phyloP scores from a whole-genome alignment of 2,797 vertebrate genomes.

The Lutjanus argentimaculatus region DNA sequence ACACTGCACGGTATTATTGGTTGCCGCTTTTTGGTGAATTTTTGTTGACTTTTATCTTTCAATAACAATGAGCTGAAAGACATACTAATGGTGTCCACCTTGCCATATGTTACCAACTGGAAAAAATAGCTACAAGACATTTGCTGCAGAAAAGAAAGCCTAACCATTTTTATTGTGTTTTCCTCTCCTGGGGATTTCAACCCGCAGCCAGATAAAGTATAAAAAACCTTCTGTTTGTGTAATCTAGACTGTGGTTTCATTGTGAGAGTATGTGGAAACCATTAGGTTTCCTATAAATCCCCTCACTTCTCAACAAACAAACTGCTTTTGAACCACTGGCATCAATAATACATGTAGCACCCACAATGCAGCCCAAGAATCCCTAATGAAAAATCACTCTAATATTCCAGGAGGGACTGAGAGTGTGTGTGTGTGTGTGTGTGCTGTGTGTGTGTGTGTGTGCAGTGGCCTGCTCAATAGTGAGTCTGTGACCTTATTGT shows the following conservation, averaged over 20 bases:
- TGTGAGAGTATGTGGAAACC: slow-evolving; percentile 46
- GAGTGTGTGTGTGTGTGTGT: background rate
- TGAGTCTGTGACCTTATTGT: slow-evolving; percentile 23
- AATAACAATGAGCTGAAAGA: background rate
- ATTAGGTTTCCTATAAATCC: slow-evolving; percentile 61
- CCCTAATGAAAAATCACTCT: slow-evolving; percentile 58
- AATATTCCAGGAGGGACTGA: slow-evolving; percentile 44
- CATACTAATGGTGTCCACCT: background rate
- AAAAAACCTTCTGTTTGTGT: slow-evolving; percentile 49
- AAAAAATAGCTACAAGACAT: slow-evolving; percentile 3
- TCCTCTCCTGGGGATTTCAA: slow-evolving; percentile 41
- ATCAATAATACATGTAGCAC: slow-evolving; percentile 63
- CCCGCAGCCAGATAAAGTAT: slow-evolving; percentile 49
- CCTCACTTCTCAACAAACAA: slow-evolving; percentile 48
- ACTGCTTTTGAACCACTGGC: slow-evolving; percentile 47
- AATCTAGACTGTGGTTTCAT: slow-evolving; percentile 48
- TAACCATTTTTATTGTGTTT: slow-evolving; percentile 51
- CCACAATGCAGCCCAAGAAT: slow-evolving; percentile 33
- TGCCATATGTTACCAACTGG: slow-evolving; percentile 1
- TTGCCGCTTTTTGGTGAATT: background rate
- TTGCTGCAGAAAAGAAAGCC: slow-evolving; percentile 28
- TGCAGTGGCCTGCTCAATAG: slow-evolving; percentile 1
- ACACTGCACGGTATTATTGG: background rate
- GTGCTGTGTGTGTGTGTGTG: background rate
- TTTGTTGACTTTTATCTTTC: slow-evolving; percentile 3